Conservation (phyloP, 2,797 vertebrate species). For the Picus viridis region DNA sequence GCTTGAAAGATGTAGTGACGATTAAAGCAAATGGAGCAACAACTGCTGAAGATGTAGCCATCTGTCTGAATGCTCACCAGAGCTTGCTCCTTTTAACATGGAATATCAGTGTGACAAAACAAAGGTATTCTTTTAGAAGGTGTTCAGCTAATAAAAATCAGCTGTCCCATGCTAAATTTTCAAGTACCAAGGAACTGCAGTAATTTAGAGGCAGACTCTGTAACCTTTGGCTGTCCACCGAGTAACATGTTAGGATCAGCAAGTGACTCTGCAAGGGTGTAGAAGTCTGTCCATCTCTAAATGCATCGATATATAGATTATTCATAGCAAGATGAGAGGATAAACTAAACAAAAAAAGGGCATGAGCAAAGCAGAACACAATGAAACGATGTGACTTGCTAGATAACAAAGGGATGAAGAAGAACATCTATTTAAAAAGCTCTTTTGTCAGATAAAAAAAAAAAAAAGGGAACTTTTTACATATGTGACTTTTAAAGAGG, state of each 20-base stretch:
- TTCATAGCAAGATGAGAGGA: background rate
- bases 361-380: conserved; percentile 26
- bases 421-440: conserved; percentile 32
- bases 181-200: background rate
- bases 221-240: background rate
- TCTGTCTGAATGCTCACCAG: background rate
- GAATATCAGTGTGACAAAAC: background rate
- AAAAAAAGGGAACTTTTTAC: background rate
- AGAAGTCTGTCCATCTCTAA: background rate
- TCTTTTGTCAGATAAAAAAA: conserved; percentile 21
- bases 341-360: conserved; percentile 28
- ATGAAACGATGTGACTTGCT: conserved; percentile 16
- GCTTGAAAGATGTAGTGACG: background rate
- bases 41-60: background rate
- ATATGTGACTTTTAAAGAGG: background rate
- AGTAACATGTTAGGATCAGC: background rate
- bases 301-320: background rate
- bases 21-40: background rate
- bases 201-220: background rate
- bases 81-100: background rate
- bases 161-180: background rate
- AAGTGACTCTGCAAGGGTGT: background rate
- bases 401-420: conserved; percentile 21
- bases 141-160: background rate
- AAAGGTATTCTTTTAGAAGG: background rate